Evolutionary conservation across 2,113 vertebrate genomes (phyloP), one percentile per base, ranked within the genome.

Genomic region (Phrynosoma platyrhinos): DNA sequence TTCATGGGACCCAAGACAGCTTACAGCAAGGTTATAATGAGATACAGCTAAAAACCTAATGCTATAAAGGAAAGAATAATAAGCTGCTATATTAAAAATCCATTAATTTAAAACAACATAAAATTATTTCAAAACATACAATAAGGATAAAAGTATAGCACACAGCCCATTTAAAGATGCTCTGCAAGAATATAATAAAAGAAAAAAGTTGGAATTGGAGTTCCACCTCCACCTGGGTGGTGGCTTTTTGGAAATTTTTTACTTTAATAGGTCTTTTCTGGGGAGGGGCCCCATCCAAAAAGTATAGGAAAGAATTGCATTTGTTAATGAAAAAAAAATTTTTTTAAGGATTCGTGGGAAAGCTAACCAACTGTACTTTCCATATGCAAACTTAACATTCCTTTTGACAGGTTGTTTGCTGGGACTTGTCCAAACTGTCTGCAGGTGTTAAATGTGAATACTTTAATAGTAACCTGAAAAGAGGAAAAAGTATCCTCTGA

Each of bases 381-480:
- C 64, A 20, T 92, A 89, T 94, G 92, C 92, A 94, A 94, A 93
- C 91, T 95, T 91, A 36, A 64, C 52, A 0, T 92, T 93, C 90
- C 86, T 91, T 94, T 84, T 79, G 89, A 92, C 90, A 90, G 90
- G 68, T 75, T 88, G 71, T 95, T 96, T 95, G 94, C 94, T 95
- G 92, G 92, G 93, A 88, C 94, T 92, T 91, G 95, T 93, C 94
- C 92, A 90, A 42, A 91, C 85, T 92, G 90, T 94, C 93, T 93
- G 58, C 92, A 94, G 93, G 92, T 94, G 92, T 92, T 91, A 92
- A 87, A 88, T 79, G 58, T 75, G 87, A 93, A 79, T 91, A 92
- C 91, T 84, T 92, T 88, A 53, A 52, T 52, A 92, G 84, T 84
- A 87, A 93, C 91, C 86, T 84, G 79, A 91, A 93, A 90, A 92